A percentile compares a stretch with the other conserved stretches of the same genome.
phyloP scores from a whole-genome alignment of 2,113 vertebrate genomes.

The Anolis carolinensis region DNA sequence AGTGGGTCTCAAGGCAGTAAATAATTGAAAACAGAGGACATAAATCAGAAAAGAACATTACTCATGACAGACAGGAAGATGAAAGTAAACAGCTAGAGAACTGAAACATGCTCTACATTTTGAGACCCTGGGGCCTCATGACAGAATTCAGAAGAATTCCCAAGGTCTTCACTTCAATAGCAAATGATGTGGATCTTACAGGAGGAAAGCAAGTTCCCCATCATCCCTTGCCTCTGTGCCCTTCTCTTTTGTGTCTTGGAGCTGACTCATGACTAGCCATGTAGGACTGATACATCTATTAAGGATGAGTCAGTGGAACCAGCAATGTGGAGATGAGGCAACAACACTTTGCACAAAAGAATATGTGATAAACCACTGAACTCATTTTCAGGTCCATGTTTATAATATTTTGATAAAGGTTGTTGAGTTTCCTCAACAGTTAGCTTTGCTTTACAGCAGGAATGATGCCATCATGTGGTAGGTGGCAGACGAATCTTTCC shows the following conservation, averaged over 20 bases:
- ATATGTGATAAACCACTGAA: background rate
- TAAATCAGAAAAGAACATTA: slow-evolving; percentile 55
- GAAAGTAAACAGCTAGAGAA: slow-evolving; percentile 48
- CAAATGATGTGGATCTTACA: slow-evolving; percentile 11
- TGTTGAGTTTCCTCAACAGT: background rate
- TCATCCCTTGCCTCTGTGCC: background rate
- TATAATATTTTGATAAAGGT: background rate
- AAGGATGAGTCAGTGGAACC: background rate
- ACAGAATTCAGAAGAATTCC: slow-evolving; percentile 7
- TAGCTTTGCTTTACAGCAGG: background rate
- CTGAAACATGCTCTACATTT: background rate
- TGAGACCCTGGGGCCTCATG: slow-evolving; percentile 13
- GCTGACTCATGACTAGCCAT: background rate
- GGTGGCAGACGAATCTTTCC: background rate
- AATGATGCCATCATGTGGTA: background rate
- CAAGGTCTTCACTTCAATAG: background rate
- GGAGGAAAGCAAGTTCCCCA: background rate
- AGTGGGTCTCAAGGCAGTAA: slow-evolving; percentile 43
- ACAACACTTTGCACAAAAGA: background rate
- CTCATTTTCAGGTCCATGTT: background rate
- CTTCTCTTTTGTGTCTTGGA: background rate
- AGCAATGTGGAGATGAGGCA: background rate
- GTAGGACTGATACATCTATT: background rate
- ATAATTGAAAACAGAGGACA: slow-evolving; percentile 59
- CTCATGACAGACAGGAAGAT: slow-evolving; percentile 40